These are phyloP conservation scores for Plebejus argus DNA, from an alignment of 2,888 invertebrate species.

Conservation along the genomic window DNA sequence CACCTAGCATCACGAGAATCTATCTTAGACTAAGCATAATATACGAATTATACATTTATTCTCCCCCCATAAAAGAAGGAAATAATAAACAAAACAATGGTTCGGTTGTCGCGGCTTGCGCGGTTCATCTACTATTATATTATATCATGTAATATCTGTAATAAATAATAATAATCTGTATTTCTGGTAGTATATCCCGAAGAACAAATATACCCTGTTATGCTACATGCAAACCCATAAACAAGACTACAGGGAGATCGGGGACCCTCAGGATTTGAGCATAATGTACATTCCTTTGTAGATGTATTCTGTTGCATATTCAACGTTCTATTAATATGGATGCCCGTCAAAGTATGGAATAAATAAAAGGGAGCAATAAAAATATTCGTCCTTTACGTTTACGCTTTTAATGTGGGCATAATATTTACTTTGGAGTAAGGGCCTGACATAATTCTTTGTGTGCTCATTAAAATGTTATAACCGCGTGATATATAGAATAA, in stretches of 20 bases:
- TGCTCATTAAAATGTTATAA: background rate
- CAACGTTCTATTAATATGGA: conserved; percentile 12
- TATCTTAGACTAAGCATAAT: too few species aligned
- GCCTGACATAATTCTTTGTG: background rate
- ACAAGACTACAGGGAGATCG: background rate
- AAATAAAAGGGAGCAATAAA: background rate
- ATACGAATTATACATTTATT: too few species aligned
- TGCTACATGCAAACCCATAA: background rate
- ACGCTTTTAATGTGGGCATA: background rate
- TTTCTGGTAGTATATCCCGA: background rate
- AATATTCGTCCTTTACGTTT: background rate
- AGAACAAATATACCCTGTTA: background rate
- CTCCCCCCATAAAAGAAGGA: too few species aligned
- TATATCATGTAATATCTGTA: too few species aligned
- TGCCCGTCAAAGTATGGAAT: conserved; percentile 6
- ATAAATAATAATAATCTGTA: background rate
- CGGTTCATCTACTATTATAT: too few species aligned
- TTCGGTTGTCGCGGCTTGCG: too few species aligned
- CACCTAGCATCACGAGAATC: too few species aligned
- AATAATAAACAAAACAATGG: too few species aligned
- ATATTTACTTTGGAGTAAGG: background rate
- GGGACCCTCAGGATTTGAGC: background rate
- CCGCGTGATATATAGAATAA: too few species aligned
- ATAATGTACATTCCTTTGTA: conserved; percentile 1
- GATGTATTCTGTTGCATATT: conserved; percentile 18